Base-by-base conservation (phyloP, 2,888 invertebrate genomes). In the Cosmorhoe ocellata region DNA sequence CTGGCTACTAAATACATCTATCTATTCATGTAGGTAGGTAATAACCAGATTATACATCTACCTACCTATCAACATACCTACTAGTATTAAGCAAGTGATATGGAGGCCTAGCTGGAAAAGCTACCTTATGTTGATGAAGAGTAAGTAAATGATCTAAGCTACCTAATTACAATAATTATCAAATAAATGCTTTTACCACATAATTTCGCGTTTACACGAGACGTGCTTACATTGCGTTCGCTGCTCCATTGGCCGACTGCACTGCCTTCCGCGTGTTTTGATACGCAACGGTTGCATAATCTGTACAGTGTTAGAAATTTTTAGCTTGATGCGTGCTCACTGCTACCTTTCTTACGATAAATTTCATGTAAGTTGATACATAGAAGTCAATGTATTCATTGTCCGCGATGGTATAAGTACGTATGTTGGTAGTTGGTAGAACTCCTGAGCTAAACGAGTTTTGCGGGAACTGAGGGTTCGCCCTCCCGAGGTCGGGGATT, bases 241-340 rank as follows among this genome's bases (percentile, higher is more conserved):
- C 74, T 84, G 85, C 81, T 86, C 87, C 74, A 84, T 81, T 87
- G 84, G 80, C 82, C 87, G 82, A 87, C 74, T 86, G 81, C 71
- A 76, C 64, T 69, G 77, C 75, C 86, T 88, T 88, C 88, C 88
- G 86, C 73, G 78, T 87, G 26, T 32, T 76, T 73, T 64, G 75
- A 76, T 81, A 84, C 81, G 82, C 81, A 81, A 83, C 67, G 36
- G 66, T 86, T 86, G 74, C 81, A 73, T 81, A 39, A 22, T 24
- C 11, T 36, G 36, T 36, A 22, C 32, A 11, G 13, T 30, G 14
- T 31, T 9, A 11, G 51, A 60, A 63, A 61, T 64, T 60, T 63
- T 52, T 62, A 34, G 18, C 40, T 32, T 13, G 22, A 28, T 51
- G 31, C 50, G 38, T 44, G 42, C 9, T 30, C 56, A 62, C 52